Conservation (phyloP, 2,113 vertebrate genomes). For the Petrocephalus microphthalmus region DNA sequence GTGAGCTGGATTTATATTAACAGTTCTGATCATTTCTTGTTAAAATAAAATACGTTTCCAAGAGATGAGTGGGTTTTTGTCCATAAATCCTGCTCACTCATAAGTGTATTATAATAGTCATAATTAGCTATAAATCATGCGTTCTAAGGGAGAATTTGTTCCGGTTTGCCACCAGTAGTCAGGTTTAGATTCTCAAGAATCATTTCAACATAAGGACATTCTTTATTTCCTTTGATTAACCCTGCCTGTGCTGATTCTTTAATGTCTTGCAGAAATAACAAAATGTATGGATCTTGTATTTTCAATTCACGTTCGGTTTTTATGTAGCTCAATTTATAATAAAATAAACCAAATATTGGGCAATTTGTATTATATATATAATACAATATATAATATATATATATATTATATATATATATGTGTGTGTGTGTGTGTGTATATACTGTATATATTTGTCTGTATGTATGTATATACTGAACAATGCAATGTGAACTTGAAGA, state of each 20-base stretch:
- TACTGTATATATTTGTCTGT: no score
- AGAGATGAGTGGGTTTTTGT: background rate
- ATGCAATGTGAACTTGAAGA: background rate
- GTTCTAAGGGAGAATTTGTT: background rate
- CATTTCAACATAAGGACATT: background rate
- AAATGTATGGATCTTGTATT: background rate
- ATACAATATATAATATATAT: no score
- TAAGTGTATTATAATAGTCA: background rate
- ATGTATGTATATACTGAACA: background rate
- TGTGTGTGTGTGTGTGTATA: background rate
- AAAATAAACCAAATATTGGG: background rate
- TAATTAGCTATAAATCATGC: background rate
- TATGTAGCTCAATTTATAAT: background rate
- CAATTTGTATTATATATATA: background rate
- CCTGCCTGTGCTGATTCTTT: background rate
- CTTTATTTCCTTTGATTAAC: background rate
- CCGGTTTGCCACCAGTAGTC: background rate
- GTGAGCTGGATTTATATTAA: no score
- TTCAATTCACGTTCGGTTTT: background rate
- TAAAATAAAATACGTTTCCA: background rate
- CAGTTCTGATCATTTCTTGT: background rate
- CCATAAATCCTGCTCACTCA: background rate
- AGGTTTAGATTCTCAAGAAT: background rate
- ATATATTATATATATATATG: no score
- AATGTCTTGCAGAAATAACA: background rate